Base-by-base conservation (phyloP, 2,113 vertebrate genomes). In the Siniperca knerii region DNA sequence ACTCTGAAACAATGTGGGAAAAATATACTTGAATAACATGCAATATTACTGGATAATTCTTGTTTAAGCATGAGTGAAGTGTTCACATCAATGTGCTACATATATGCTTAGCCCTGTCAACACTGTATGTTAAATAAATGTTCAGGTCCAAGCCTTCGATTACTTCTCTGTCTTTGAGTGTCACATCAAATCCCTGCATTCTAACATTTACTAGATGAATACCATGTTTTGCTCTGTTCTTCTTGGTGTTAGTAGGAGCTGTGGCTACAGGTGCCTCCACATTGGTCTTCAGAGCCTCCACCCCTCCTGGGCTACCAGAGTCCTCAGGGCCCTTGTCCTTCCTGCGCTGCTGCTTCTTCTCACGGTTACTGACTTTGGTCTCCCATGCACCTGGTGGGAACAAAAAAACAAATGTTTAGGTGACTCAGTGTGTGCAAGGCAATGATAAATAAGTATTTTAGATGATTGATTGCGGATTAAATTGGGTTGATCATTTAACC, bases 281-380 rank as follows among this genome's bases (percentile, higher is more conserved):
- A 12, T 96, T 92, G 48, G 85, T 81, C 80, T 91, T 90, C 70
- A 94, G 86, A 52, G 90, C 54, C 79, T 93, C 96, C 21, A 73
- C 25, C 86, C 95, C 80, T 48, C 94, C 95, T 58, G 96, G 95
- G 79, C 96, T 93, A 83, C 96, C 95, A 57, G 96, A 93, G 82
- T 97, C 97, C 0, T 97, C 97, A 40, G 97, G 83, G 73, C 96
- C 97, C 89, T 97, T 98, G 92, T 99, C 98, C 82, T 98, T 97
- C 87, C 97, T 97, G 87, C 98, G 97, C 88, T 98, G 98, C 86
- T 99, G 97, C 42, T 96, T 97, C 89, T 97, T 99, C 89, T 99
- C 98, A 90, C 97, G 95, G 94, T 98, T 97, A 94, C 98, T 99
- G 89, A 99, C 97, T 95, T 98, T 99, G 16, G 97, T 99, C 95